Evolutionary conservation across 2,113 vertebrate species (phyloP).

Genomic region (Progne subis): DNA sequence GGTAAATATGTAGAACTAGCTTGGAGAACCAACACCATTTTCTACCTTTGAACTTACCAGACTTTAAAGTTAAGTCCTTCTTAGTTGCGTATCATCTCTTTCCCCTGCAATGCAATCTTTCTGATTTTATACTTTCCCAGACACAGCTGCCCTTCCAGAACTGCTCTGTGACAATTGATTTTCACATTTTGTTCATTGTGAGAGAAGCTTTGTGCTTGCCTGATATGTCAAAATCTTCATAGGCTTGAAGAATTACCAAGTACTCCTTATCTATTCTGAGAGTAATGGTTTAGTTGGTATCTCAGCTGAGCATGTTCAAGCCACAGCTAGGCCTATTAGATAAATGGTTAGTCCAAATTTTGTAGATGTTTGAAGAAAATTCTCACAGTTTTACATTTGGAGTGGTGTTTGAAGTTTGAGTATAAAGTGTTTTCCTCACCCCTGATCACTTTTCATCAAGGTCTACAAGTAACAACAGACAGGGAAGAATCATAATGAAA

Average conservation of each 20-base stretch:
- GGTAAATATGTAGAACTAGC: neutral
- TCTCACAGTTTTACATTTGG: neutral
- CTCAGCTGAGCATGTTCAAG: neutral
- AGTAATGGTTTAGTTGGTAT: neutral
- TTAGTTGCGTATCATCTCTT: neutral
- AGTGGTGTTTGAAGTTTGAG: neutral
- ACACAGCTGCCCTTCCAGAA: neutral
- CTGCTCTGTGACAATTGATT: neutral
- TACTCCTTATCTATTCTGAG: neutral
- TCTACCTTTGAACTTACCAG: neutral
- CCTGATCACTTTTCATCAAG: neutral
- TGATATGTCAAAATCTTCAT: neutral
- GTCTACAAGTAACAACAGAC: neutral
- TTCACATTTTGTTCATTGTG: neutral
- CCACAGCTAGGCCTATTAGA: neutral
- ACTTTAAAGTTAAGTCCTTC: neutral
- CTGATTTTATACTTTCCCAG: neutral
- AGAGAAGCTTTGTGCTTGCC: neutral
- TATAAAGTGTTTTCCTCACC: neutral
- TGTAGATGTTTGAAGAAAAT: neutral
- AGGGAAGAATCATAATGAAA: neutral
- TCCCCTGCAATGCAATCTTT: fast-evolving
- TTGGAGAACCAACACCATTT: neutral
- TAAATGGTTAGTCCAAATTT: neutral
- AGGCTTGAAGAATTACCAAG: neutral